A percentile compares a stretch with the other conserved stretches of the same genome.
phyloP scores from a whole-genome alignment of 2,113 vertebrate species.

The Struthidea cinerea region DNA sequence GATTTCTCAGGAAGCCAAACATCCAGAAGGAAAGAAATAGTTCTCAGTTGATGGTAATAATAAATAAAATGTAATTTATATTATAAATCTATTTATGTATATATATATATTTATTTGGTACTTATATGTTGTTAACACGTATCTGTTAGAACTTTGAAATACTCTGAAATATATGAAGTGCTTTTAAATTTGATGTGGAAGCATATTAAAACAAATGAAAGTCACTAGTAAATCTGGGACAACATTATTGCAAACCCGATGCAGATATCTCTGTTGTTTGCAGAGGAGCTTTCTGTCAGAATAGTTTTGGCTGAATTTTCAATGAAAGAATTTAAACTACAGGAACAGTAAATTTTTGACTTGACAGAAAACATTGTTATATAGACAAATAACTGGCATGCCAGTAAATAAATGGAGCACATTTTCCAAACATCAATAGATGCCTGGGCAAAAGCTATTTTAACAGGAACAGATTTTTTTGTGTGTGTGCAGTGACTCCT shows the following conservation, averaged over 20 bases:
- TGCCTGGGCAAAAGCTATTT: slow-evolving; percentile 46
- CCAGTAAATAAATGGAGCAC: slow-evolving; percentile 65
- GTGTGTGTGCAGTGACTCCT: not conserved
- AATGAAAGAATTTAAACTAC: slow-evolving; percentile 24
- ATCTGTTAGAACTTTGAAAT: not conserved
- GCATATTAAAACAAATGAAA: slow-evolving; percentile 39
- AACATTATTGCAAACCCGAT: not conserved
- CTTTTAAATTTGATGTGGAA: slow-evolving; percentile 33
- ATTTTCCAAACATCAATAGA: slow-evolving; percentile 55
- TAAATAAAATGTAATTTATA: not conserved
- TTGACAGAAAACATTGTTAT: slow-evolving; percentile 77
- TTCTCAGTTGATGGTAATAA: not conserved
- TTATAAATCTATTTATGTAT: not conserved
- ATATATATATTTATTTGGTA: not conserved
- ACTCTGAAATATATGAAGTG: not conserved
- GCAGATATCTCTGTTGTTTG: not conserved
- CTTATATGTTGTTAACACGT: not conserved
- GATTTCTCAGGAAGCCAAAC: not conserved
- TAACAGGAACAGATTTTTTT: slow-evolving; percentile 38
- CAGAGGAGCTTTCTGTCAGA: not conserved
- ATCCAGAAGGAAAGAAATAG: not conserved
- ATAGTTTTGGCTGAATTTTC: slow-evolving; percentile 42
- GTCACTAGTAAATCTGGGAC: slow-evolving; percentile 14
- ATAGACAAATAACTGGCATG: slow-evolving; percentile 72
- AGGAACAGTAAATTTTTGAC: slow-evolving; percentile 63